Percentiles rank a stretch among this genome's conserved stretches.
Conservation (phyloP, 2,113 vertebrate species). For the Cynocephalus volans region DNA sequence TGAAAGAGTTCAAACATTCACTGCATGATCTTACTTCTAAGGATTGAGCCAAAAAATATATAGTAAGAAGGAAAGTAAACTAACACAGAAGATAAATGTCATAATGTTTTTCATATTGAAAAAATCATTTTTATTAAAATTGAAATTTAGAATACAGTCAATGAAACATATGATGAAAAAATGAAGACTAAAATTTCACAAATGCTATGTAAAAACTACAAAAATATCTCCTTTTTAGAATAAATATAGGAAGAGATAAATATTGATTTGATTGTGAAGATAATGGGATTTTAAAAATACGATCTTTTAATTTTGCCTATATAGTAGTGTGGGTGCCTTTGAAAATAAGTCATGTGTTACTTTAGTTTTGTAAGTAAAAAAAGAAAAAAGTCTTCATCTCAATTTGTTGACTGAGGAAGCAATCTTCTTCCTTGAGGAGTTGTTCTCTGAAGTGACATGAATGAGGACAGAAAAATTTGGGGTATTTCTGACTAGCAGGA, state of each 20-base stretch:
- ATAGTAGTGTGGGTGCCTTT: background rate
- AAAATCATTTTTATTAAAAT: background rate
- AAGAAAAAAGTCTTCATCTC: too few species aligned
- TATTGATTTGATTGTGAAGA: background rate
- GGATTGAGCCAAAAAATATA: background rate
- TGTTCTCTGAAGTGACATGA: background rate
- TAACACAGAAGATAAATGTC: background rate
- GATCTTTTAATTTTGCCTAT: background rate
- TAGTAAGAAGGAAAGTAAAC: background rate
- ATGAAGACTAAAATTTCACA: background rate
- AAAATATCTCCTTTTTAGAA: background rate
- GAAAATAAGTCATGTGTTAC: background rate
- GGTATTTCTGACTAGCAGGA: background rate
- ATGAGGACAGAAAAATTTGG: background rate
- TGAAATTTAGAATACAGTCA: slow-evolving; percentile 1
- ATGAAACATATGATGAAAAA: background rate
- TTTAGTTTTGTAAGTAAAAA: too few species aligned
- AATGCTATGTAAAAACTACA: background rate
- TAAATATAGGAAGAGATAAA: background rate
- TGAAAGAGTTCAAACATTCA: slow-evolving; percentile 13
- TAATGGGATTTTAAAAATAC: background rate
- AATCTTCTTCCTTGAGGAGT: background rate
- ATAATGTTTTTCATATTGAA: background rate
- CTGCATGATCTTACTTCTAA: background rate
- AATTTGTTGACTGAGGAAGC: background rate